Base-by-base conservation (phyloP, 1,140 invertebrate species). In the Lordiphosa mommai region DNA sequence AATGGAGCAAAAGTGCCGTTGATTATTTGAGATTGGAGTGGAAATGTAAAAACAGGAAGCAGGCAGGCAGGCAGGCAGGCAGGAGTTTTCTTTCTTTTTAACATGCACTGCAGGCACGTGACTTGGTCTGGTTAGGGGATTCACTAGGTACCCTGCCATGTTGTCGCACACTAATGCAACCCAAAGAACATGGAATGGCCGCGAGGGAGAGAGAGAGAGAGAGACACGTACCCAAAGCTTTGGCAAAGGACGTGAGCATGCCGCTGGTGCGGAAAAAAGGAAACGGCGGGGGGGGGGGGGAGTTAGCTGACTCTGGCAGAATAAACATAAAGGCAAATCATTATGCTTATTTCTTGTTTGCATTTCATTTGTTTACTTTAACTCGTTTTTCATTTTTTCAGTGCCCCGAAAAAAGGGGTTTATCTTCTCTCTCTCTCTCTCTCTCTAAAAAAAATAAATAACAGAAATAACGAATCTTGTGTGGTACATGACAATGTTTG, bases 331-430 rank as follows among this genome's bases (percentile, higher is more conserved):
- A 72, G 51, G 50, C 68, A 68, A 73, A 73, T 73, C 63, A 72
- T 68, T 73, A 68, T 73, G 70, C 56, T 73, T 68, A 63, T 64
- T 73, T 37, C 48, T 52, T 66, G 57, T 67, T 73, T 72, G 49
- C 57, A 41, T 66, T 66, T 52, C 29, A 56, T 56, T 60, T 56
- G 40, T 56, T 56, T 55, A 52, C 50, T 49, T 64, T 43, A 38
- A 52, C 23, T 30, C 16, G 20, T 36, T 33, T 49, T 27, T 34
- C 16, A 16, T 36, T 33, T 49, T 27, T 34, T 16, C 5, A 10
- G 27, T 53, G 8, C 23, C 34, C 16, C 37, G n/a, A 10, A 51
- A 36, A 16, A 57, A 47, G 41, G 41, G 17, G 7, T 38, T 61
- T 40, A n/a, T n/a, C n/a, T n/a, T n/a, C n/a, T n/a, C n/a, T n/a